Evolutionary conservation across 2,888 invertebrate species (phyloP), one percentile per base, ranked within the genome.

Genomic region (Pyralis farinalis): DNA sequence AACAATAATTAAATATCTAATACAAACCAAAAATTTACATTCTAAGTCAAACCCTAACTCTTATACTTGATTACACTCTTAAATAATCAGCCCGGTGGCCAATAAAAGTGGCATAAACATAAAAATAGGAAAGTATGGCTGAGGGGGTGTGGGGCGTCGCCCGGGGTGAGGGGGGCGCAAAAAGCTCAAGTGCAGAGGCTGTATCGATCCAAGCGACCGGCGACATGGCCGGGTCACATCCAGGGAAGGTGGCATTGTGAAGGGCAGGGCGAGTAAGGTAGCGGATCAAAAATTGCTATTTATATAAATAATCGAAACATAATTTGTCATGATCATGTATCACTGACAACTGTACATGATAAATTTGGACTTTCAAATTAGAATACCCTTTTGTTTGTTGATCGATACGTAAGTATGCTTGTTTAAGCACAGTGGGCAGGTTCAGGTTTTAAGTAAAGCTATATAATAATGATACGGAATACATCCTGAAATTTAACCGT

Each of bases 111-210:
- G 58, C 62, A 71, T 70, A 70, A 71, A 75, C 71, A 63, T 81
- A 82, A 82, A 82, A 82, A 79, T 72, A 71, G 77, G 69, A 73
- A 70, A 72, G 60, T 53, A 52, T 49, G 53, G 49, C 55, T 47
- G 40, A 54, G 55, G 52, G 53, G 55, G 52, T 52, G 51, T 44
- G 46, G 47, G 49, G 51, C 33, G 53, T 55, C 48, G 44, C 49
- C 21, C 45, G 47, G 47, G 52, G 37, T 38, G 55, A 52, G 51
- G 47, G 58, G 69, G 71, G 62, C 63, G 75, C 70, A 73, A 79
- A 82, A 82, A 81, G 81, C 83, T 82, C 77, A 84, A 84, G 84
- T 82, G 85, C 83, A 82, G 86, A 87, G 81, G 87, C 87, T 87
- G 86, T 86, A 87, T 87, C 84, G 87, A 87, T 85, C 82, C 75